phyloP scores from a whole-genome alignment of 1,140 invertebrate genomes.

The Brachionus rotundiformis region DNA sequence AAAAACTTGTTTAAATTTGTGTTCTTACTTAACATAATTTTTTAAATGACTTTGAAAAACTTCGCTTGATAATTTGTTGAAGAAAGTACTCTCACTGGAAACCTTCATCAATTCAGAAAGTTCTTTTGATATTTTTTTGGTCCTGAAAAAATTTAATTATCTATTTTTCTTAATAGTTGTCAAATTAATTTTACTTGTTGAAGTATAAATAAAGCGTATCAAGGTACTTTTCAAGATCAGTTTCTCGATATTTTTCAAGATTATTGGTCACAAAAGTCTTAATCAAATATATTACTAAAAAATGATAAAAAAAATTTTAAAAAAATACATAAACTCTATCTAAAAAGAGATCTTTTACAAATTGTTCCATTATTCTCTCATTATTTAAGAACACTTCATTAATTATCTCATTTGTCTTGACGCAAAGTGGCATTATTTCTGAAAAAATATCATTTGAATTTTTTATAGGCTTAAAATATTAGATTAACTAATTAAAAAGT shows the following conservation, averaged over 20 bases:
- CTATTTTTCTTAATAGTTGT: too few species aligned
- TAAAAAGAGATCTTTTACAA: slow-evolving; percentile 93
- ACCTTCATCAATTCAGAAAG: slow-evolving; percentile 73
- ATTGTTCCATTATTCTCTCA: slow-evolving; percentile 95
- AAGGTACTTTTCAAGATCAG: slow-evolving; percentile 73
- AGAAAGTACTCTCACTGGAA: slow-evolving; percentile 77
- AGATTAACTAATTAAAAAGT: slow-evolving; percentile 53
- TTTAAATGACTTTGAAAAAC: slow-evolving; percentile 80
- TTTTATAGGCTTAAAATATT: slow-evolving; percentile 69
- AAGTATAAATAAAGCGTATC: slow-evolving; percentile 84
- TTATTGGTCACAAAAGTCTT: slow-evolving; percentile 53
- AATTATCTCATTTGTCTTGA: slow-evolving; percentile 82
- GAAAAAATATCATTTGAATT: slow-evolving; percentile 83
- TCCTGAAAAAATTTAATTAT: slow-evolving; percentile 63
- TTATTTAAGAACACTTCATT: slow-evolving; percentile 92
- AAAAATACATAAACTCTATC: slow-evolving; percentile 74
- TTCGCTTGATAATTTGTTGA: slow-evolving; percentile 77
- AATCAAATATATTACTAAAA: not conserved
- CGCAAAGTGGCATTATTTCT: slow-evolving; percentile 85
- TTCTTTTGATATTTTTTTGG: slow-evolving; percentile 74
- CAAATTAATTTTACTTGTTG: slow-evolving; percentile 68
- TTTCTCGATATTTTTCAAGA: slow-evolving; percentile 55
- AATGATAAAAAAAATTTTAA: not conserved
- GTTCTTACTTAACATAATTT: slow-evolving; percentile 72
- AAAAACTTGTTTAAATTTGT: not conserved